phyloP scores from a whole-genome alignment of 2,113 vertebrate genomes.

The Solenodon paradoxus region DNA sequence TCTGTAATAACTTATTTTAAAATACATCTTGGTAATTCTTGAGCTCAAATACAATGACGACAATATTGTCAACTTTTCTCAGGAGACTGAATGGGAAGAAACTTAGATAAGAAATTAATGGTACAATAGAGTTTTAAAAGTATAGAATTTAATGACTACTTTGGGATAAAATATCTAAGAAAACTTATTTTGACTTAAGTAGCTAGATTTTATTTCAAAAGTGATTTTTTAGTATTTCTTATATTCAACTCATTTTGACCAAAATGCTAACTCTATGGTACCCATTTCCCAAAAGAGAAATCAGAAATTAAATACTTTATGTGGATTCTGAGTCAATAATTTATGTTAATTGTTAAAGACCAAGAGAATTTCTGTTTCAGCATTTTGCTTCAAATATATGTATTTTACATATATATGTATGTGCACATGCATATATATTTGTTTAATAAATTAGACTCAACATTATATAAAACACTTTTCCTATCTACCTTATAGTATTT shows the following conservation, averaged over 20 bases:
- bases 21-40: background rate
- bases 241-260: background rate
- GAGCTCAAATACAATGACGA: background rate
- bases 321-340: background rate
- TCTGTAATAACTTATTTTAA: background rate
- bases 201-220: slow-evolving; percentile 29
- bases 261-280: background rate
- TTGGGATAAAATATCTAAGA: background rate
- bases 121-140: background rate
- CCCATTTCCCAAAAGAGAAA: background rate
- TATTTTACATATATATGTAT: no score
- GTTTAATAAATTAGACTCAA: background rate
- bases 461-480: background rate
- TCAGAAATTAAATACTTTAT: background rate
- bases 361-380: background rate
- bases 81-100: background rate
- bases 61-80: background rate
- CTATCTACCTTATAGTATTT: background rate
- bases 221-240: background rate
- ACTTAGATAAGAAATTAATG: background rate
- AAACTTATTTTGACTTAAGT: background rate
- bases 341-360: background rate
- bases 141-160: background rate
- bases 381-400: background rate
- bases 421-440: no score